phyloP scores from a whole-genome alignment of 1,140 invertebrate species.

The Drosophila erecta region DNA sequence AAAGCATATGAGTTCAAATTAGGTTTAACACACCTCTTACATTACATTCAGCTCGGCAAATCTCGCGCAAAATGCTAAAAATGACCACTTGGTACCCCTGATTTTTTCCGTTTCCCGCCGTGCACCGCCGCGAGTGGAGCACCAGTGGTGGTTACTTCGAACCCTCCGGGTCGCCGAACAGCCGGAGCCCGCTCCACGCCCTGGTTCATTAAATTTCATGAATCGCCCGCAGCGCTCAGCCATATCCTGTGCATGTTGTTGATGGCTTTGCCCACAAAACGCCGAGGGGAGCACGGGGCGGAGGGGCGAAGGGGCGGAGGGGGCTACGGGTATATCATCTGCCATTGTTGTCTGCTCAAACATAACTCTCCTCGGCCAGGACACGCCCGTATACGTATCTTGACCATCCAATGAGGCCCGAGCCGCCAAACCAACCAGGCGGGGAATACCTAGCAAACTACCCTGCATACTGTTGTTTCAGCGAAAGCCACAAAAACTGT shows the following conservation, averaged over 20 bases:
- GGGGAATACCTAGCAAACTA: not conserved
- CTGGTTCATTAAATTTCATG: conserved; percentile 82
- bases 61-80: too few relatives aligned
- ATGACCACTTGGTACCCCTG: too few relatives aligned
- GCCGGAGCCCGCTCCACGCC: conserved; percentile 28
- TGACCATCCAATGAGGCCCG: conserved; percentile 18
- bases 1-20: too few relatives aligned
- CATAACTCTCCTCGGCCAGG: conserved; percentile 31
- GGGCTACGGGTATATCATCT: conserved; percentile 12
- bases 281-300: conserved; percentile 5
- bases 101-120: conserved; percentile 2
- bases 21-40: too few relatives aligned
- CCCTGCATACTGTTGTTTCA: conserved; percentile 55
- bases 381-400: conserved; percentile 38
- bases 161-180: not conserved
- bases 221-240: conserved; percentile 74
- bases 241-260: conserved; percentile 77
- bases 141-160: conserved; percentile 15
- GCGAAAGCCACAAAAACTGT: conserved; percentile 79
- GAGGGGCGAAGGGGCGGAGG: not conserved
- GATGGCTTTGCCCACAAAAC: conserved; percentile 64
- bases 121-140: conserved; percentile 30
- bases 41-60: too few relatives aligned
- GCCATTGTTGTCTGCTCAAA: conserved; percentile 41
- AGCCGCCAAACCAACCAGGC: not conserved